These are phyloP conservation scores for Cyclura pinguis DNA, from an alignment of 2,797 vertebrate species.

Conservation along the genomic window DNA sequence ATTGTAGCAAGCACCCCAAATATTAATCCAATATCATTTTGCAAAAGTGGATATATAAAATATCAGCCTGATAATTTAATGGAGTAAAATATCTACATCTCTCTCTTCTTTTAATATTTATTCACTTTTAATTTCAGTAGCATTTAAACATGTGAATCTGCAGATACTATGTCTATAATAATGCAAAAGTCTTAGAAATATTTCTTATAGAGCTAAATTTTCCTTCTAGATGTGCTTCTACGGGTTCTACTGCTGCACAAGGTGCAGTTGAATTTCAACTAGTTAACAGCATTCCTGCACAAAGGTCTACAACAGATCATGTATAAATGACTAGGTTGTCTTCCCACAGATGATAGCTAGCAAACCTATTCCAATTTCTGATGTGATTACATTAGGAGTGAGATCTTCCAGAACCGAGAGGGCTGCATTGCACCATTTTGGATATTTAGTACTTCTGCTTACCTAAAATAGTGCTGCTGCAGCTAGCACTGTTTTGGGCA, in stretches of 20 bases:
- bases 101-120: too few species aligned
- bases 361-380: background rate
- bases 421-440: too few species aligned
- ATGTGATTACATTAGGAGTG: background rate
- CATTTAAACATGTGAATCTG: background rate
- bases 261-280: background rate
- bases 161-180: background rate
- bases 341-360: background rate
- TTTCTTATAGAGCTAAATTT: background rate
- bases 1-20: background rate
- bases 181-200: background rate
- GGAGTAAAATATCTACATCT: background rate
- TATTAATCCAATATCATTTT: background rate
- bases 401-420: too few species aligned
- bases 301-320: background rate
- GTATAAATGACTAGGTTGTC: background rate
- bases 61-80: conserved; percentile 11
- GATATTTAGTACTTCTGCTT: too few species aligned
- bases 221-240: background rate
- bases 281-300: background rate
- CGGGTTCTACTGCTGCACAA: background rate
- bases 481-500: too few species aligned
- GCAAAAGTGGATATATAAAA: background rate
- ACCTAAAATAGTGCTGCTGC: too few species aligned
- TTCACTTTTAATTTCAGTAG: background rate